These are phyloP conservation scores for Neodontobutis hainanensis DNA, from an alignment of 2,113 vertebrate species.

Conservation along the genomic window DNA sequence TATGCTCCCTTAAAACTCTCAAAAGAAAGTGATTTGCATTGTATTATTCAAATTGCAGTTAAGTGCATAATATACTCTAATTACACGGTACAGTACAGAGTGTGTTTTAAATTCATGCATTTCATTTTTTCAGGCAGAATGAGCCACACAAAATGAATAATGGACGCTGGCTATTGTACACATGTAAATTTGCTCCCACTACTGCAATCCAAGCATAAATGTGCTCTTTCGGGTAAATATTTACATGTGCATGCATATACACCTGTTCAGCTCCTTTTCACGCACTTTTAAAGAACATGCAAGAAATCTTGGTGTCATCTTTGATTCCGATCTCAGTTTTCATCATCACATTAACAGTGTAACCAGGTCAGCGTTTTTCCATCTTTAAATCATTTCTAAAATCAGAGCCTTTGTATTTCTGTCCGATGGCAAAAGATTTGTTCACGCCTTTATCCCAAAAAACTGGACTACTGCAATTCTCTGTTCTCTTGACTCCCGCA, in stretches of 20 bases:
- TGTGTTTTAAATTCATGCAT: conserved; percentile 66
- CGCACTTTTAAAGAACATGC: no score
- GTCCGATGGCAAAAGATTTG: no score
- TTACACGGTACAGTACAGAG: conserved; percentile 60
- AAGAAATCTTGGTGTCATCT: no score
- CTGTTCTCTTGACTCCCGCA: no score
- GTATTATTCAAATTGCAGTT: conserved; percentile 71
- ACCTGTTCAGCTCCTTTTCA: neutral
- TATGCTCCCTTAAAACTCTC: conserved; percentile 56
- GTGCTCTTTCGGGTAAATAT: conserved; percentile 20
- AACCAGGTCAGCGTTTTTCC: no score
- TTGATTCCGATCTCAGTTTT: no score
- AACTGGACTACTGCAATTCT: no score
- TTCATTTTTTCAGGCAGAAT: conserved; percentile 53
- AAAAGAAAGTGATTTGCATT: conserved; percentile 66
- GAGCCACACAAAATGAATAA: conserved; percentile 58
- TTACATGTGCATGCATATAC: conserved; percentile 9
- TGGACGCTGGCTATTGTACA: conserved; percentile 43
- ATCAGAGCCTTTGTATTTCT: no score
- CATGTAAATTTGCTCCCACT: conserved; percentile 33
- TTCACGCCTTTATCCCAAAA: no score
- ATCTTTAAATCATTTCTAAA: no score
- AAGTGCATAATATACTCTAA: conserved; percentile 72
- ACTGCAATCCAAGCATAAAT: conserved; percentile 11
- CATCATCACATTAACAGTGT: no score